These are phyloP conservation scores for Ophiodon elongatus DNA, from an alignment of 2,113 vertebrate genomes.

Conservation along the genomic window DNA sequence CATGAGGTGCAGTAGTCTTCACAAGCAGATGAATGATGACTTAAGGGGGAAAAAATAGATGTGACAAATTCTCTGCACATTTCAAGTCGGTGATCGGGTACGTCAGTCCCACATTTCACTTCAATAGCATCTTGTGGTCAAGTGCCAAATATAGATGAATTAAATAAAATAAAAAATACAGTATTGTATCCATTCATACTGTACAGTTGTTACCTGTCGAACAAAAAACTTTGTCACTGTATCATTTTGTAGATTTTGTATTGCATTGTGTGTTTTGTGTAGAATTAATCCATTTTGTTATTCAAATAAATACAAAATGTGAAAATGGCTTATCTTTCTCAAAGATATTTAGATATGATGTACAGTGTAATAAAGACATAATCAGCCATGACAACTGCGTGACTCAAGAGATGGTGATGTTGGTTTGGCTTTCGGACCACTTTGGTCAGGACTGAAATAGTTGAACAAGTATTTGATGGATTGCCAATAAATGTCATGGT, in stretches of 20 bases:
- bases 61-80: constrained; percentile 37
- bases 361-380: background rate
- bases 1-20: background rate
- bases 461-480: background rate
- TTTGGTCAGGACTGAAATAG: background rate
- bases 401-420: background rate
- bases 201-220: constrained; percentile 80
- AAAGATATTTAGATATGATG: too few relatives aligned
- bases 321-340: background rate
- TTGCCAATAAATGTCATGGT: background rate
- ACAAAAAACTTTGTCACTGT: constrained; percentile 77
- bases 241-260: constrained; percentile 87
- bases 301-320: constrained; percentile 79
- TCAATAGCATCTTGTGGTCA: constrained; percentile 83
- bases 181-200: constrained; percentile 84
- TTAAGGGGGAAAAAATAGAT: background rate
- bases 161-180: constrained; percentile 61
- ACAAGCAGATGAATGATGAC: background rate
- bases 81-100: constrained; percentile 53
- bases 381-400: background rate
- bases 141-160: constrained; percentile 85
- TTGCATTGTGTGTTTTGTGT: constrained; percentile 80
- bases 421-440: background rate
- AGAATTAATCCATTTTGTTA: constrained; percentile 81
- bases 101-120: constrained; percentile 65